These are phyloP conservation scores for Brachyopa scutellaris DNA, from an alignment of 2,888 invertebrate species.

Conservation along the genomic window DNA sequence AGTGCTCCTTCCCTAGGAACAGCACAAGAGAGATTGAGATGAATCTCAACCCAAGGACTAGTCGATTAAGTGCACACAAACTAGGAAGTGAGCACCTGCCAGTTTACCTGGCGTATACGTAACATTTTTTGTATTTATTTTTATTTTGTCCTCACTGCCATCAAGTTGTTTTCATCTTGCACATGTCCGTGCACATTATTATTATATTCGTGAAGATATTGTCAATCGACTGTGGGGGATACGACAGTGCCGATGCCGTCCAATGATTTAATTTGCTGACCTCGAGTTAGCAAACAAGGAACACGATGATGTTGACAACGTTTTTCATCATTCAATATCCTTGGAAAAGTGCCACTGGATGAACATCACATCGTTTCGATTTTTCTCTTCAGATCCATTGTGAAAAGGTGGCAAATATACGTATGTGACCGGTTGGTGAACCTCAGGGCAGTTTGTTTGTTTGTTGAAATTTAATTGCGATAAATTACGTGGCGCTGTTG, in stretches of 20 bases:
- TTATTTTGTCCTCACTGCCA: neutral
- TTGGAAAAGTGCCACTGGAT: conserved; percentile 10
- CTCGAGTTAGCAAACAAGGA: conserved; percentile 59
- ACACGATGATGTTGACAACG: conserved; percentile 38
- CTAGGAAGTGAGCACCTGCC: conserved; percentile 2
- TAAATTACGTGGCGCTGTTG: conserved; percentile 44
- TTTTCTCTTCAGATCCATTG: neutral
- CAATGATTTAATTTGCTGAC: conserved; percentile 71
- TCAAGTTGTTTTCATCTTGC: conserved; percentile 19
- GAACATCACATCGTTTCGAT: conserved; percentile 6
- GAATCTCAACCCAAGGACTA: conserved; percentile 63
- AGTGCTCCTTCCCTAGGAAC: conserved; percentile 32
- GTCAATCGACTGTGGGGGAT: conserved; percentile 8
- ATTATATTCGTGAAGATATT: conserved; percentile 59
- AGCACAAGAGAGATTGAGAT: conserved; percentile 28
- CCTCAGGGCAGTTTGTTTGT: conserved; percentile 21
- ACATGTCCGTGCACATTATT: conserved; percentile 29
- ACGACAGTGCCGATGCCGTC: conserved; percentile 3
- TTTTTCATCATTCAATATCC: conserved; percentile 8
- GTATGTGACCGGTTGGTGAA: neutral
- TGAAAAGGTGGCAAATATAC: conserved; percentile 33
- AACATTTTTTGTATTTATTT: conserved; percentile 16
- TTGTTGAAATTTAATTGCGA: conserved; percentile 70
- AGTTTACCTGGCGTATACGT: conserved; percentile 47
- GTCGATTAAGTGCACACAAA: conserved; percentile 54